Base-by-base conservation (phyloP, 2,888 invertebrate genomes). In the Patella pellucida region DNA sequence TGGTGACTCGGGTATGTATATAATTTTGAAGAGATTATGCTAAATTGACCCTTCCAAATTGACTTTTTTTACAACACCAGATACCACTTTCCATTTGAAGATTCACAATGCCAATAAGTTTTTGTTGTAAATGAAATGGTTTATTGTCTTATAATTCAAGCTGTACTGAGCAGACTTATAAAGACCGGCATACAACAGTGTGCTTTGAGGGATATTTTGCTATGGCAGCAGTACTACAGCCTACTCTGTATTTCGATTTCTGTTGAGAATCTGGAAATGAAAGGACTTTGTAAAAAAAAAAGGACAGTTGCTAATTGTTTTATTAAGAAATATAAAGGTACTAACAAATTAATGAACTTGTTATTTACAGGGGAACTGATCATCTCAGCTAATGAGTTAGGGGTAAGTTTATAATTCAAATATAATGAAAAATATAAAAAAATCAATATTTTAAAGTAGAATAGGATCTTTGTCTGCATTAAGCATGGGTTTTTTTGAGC, bases 1-100 rank as follows among this genome's bases (percentile, higher is more conserved):
- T 5, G 90, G 89, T 54, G 90, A 90, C 75, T 88, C 89, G 71
- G 90, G 89, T 88, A 79, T 70, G 79, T 72, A n/a, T 68, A 14
- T 9, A 52, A 27, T 41, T 41, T 41, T 41, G 7, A 41, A 41
- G 41, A 41, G 41, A 41, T 41, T 41, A 41, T 41, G 41, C 41
- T 41, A 41, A 41, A 1, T 41, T 1, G 9, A 41, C 9, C 41
- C 41, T 9, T 41, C 9, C 41, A 0, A 41, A 9, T 41, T 41
- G 41, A 41, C 41, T n/a, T n/a, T n/a, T n/a, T n/a, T 41, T 7
- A 9, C 7, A 41, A 41, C 9, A 41, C 7, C 9, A 41, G 9
- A 41, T 41, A 41, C 7, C 41, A 41, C 41, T 41, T 41, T 41
- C 41, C 41, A 41, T 41, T 41, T 41, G 41, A 41, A 41, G 41